phyloP scores from a whole-genome alignment of 92 coral and sea anemone genomes.

The Metridium senile region DNA sequence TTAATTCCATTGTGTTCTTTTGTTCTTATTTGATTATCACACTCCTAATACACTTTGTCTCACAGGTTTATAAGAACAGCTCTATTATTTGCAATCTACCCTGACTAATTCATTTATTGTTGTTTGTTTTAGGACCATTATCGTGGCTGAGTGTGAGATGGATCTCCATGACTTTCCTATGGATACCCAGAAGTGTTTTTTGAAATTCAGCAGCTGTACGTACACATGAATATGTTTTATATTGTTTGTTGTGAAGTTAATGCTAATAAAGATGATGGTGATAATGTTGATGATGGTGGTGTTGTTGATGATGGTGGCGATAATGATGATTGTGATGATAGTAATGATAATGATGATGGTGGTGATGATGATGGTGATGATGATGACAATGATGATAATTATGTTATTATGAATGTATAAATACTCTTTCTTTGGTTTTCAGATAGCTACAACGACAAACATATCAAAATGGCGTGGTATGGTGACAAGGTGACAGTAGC shows the following conservation, averaged over 20 bases:
- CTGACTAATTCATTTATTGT: not conserved
- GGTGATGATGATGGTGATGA: not conserved
- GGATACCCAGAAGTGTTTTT: constrained; percentile 63
- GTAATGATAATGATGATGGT: constrained; percentile 7
- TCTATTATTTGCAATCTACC: too few species aligned
- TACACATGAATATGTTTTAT: not conserved
- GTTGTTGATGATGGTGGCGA: not conserved
- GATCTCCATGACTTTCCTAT: constrained; percentile 70
- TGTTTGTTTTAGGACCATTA: constrained; percentile 20
- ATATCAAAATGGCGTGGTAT: constrained; percentile 52
- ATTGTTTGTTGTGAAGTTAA: not conserved
- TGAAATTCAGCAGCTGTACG: constrained; percentile 76
- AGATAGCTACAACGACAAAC: constrained; percentile 52
- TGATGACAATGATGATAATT: constrained; percentile 2
- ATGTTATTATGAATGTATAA: not conserved
- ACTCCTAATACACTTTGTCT: too few species aligned
- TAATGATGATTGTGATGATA: not conserved
- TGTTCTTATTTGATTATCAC: too few species aligned
- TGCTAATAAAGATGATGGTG: not conserved
- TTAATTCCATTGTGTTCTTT: too few species aligned
- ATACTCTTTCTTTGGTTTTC: not conserved
- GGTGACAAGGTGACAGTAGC: constrained; percentile 21
- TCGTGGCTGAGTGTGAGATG: constrained; percentile 62
- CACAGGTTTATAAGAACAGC: too few species aligned
- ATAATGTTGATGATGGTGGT: not conserved